Conservation (phyloP, 30 jellyfish, hydroid and myxozoan species). For the Turritopsis dohrnii region DNA sequence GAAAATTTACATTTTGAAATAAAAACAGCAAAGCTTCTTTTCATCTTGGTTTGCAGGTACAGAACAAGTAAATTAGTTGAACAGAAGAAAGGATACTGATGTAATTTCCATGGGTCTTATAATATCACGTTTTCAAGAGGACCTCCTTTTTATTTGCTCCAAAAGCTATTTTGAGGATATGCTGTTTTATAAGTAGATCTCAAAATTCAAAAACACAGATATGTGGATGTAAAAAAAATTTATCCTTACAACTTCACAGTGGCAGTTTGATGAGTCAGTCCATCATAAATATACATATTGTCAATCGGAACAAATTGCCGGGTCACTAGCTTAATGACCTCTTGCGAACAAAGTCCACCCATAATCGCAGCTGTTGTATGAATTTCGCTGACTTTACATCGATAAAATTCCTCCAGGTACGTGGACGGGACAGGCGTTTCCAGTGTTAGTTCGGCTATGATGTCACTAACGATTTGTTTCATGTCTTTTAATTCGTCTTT, state of each 20-base stretch:
- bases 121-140: no score
- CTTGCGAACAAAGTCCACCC: conserved; percentile 66
- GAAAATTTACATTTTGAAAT: no score
- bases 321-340: conserved; percentile 73
- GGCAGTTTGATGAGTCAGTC: conserved; percentile 52
- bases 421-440: background rate
- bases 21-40: no score
- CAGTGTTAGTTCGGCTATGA: background rate
- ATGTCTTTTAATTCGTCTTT: background rate
- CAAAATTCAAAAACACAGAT: no score
- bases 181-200: no score
- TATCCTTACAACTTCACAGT: conserved; percentile 38
- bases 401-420: conserved; percentile 12
- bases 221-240: background rate
- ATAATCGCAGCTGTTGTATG: conserved; percentile 23
- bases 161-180: no score
- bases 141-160: no score
- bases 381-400: conserved; percentile 14
- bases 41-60: no score
- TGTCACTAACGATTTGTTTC: background rate
- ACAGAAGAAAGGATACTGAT: no score
- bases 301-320: conserved; percentile 67
- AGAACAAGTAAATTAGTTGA: no score
- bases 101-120: no score
- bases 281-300: conserved; percentile 60